These are phyloP conservation scores for Amphibalanus amphitrite DNA, from an alignment of 1,140 invertebrate species.

Conservation along the genomic window DNA sequence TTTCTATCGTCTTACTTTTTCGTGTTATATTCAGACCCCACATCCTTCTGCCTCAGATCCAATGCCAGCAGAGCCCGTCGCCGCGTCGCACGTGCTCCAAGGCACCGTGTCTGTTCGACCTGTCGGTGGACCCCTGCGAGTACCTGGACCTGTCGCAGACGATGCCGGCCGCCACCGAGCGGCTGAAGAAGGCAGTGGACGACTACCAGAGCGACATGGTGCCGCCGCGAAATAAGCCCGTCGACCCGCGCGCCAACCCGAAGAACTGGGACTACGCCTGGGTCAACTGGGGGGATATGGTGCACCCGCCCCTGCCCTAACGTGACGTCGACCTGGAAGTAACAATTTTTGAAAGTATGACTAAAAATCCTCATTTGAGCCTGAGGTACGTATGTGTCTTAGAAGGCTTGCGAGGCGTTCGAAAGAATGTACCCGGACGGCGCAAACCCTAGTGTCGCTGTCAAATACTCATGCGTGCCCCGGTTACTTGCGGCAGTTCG, in stretches of 20 bases:
- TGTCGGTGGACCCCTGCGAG: slow-evolving; percentile 68
- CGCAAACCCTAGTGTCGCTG: no score
- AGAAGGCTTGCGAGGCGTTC: no score
- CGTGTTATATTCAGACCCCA: no score
- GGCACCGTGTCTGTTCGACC: slow-evolving; percentile 57
- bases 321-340: no score
- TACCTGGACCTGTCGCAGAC: slow-evolving; percentile 49
- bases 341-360: no score
- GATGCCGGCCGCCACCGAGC: slow-evolving; percentile 29
- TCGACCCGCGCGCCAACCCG: slow-evolving; percentile 49
- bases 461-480: no score
- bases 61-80: background rate
- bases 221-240: slow-evolving; percentile 45
- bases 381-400: no score
- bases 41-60: background rate
- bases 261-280: slow-evolving; percentile 19
- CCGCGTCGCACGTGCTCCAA: slow-evolving; percentile 20
- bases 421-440: no score
- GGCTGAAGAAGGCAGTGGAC: slow-evolving; percentile 34
- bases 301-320: slow-evolving; percentile 2
- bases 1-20: no score
- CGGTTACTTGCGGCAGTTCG: no score
- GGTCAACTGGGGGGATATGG: slow-evolving; percentile 18
- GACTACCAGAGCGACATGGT: slow-evolving; percentile 47
- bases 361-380: no score